phyloP scores from a whole-genome alignment of 2,797 vertebrate genomes.

The Smutsia temminckii region DNA sequence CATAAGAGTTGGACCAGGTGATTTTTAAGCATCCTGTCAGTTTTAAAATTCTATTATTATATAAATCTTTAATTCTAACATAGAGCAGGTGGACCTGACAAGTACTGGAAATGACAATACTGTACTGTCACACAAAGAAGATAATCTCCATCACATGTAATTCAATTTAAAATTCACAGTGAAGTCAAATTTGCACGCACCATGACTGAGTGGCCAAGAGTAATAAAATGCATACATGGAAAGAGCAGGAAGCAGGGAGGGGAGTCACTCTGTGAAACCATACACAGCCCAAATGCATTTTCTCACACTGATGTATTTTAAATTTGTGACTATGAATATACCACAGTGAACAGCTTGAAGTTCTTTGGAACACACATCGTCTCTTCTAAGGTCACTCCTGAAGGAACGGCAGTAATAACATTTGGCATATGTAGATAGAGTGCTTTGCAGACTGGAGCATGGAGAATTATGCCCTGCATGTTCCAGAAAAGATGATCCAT shows the following conservation, averaged over 20 bases:
- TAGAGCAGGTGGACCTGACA: slow-evolving; percentile 42
- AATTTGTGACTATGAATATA: slow-evolving; percentile 61
- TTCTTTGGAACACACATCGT: slow-evolving; percentile 63
- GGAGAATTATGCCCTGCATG: slow-evolving; percentile 55
- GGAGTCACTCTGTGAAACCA: slow-evolving; percentile 28
- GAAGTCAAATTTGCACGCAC: slow-evolving; percentile 37
- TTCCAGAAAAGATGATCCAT: slow-evolving; percentile 75
- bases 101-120: slow-evolving; percentile 28
- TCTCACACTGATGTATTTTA: slow-evolving; percentile 72
- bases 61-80: slow-evolving; percentile 73
- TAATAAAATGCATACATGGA: slow-evolving; percentile 15
- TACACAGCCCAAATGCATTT: slow-evolving; percentile 61
- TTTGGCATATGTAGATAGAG: slow-evolving; percentile 69
- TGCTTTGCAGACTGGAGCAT: slow-evolving; percentile 58
- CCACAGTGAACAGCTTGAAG: slow-evolving; percentile 70
- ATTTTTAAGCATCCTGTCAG: slow-evolving; percentile 52
- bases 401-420: slow-evolving; percentile 73
- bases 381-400: slow-evolving; percentile 74
- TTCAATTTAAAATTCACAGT: slow-evolving; percentile 60
- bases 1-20: slow-evolving; percentile 20
- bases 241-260: slow-evolving; percentile 16
- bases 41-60: slow-evolving; percentile 73
- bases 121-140: slow-evolving; percentile 37
- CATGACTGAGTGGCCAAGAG: slow-evolving; percentile 49
- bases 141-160: slow-evolving; percentile 49